These are phyloP conservation scores for Todiramphus saurophagus DNA, from an alignment of 2,113 vertebrate species.

Conservation along the genomic window DNA sequence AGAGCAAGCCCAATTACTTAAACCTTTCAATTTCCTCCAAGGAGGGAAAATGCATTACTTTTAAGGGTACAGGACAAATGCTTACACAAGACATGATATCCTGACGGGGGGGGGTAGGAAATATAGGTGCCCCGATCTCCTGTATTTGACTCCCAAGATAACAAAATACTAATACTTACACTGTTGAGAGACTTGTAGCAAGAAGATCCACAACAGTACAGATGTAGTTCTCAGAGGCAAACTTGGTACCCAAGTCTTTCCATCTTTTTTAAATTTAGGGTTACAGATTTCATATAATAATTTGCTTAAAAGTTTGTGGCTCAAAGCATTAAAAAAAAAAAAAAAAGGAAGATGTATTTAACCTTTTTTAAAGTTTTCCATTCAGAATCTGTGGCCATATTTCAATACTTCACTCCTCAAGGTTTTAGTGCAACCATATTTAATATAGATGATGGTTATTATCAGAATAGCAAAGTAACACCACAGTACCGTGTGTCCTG, in stretches of 20 bases:
- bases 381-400: background rate
- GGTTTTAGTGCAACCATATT: background rate
- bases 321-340: background rate
- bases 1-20: background rate
- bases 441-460: background rate
- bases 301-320: background rate
- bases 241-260: background rate
- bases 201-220: background rate
- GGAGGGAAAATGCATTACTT: background rate
- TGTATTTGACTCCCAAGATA: background rate
- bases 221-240: background rate
- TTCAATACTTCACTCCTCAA: background rate
- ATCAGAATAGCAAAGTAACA: background rate
- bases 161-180: background rate
- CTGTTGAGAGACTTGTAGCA: background rate
- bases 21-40: background rate
- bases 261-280: background rate
- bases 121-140: background rate
- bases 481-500: background rate
- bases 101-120: background rate
- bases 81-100: background rate
- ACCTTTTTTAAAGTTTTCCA: background rate
- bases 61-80: background rate
- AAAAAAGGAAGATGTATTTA: background rate
- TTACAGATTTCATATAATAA: background rate